Evolutionary conservation across 2,888 invertebrate genomes (phyloP).

Genomic region (Metellina segmentata): DNA sequence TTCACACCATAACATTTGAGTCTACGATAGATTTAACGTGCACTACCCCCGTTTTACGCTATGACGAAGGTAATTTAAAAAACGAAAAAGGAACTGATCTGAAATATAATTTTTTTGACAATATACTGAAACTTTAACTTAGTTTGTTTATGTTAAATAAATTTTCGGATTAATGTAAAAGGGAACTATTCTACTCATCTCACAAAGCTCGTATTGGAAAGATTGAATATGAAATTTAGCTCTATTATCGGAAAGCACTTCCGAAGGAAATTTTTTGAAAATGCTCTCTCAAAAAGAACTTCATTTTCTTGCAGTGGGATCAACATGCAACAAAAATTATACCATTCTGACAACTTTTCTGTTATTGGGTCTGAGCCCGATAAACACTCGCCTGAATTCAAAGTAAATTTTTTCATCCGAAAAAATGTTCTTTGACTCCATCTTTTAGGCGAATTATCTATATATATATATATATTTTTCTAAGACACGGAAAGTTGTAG

Average conservation of each 20-base stretch:
- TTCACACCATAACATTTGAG: too few relatives aligned
- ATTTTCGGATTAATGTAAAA: background rate
- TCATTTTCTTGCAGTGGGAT: background rate
- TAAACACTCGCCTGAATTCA: constrained; percentile 75
- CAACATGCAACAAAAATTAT: background rate
- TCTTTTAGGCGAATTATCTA: too few relatives aligned
- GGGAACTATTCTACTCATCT: background rate
- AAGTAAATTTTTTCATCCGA: constrained; percentile 49
- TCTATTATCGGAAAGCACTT: constrained; percentile 11
- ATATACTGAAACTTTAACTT: background rate
- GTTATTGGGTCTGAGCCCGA: constrained; percentile 80
- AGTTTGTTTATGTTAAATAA: background rate
- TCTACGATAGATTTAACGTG: too few relatives aligned
- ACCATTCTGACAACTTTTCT: constrained; percentile 63
- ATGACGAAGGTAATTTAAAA: too few relatives aligned
- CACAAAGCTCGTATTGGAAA: background rate
- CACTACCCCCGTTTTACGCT: too few relatives aligned
- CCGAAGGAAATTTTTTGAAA: background rate
- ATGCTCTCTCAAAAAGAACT: background rate
- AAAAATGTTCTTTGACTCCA: too few relatives aligned
- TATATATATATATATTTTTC: too few relatives aligned
- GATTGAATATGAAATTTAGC: constrained; percentile 22
- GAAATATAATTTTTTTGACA: too few relatives aligned
- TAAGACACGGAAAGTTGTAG: too few relatives aligned
- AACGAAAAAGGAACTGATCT: too few relatives aligned